Evolutionary conservation across 2,888 invertebrate species (phyloP).

Genomic region (Alloplasta piceator): DNA sequence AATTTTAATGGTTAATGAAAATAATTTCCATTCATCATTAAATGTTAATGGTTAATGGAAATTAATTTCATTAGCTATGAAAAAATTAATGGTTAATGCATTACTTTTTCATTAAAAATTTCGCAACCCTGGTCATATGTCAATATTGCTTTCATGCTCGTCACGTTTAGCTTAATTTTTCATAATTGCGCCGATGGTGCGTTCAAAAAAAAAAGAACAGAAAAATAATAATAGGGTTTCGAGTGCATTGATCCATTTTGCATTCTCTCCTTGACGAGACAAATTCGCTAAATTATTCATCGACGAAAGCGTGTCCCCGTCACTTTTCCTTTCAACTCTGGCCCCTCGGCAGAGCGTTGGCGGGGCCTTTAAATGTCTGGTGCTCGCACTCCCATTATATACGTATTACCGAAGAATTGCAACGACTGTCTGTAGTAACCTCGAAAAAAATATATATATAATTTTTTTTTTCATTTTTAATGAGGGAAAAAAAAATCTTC

Average conservation of each 20-base stretch:
- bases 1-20: too few relatives aligned
- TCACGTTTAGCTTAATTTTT: too few relatives aligned
- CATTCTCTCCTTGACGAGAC: slow-evolving; percentile 32
- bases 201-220: not conserved
- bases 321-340: slow-evolving; percentile 49
- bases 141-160: too few relatives aligned
- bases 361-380: not conserved
- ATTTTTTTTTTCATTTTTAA: too few relatives aligned
- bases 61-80: too few relatives aligned
- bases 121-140: too few relatives aligned
- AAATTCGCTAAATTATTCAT: slow-evolving; percentile 55
- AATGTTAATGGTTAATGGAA: too few relatives aligned
- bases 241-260: slow-evolving; percentile 27
- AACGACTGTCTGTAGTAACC: slow-evolving; percentile 42
- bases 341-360: slow-evolving; percentile 1
- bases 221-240: not conserved
- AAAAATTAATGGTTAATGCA: too few relatives aligned
- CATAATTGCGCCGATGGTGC: too few relatives aligned
- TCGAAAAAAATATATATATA: slow-evolving; percentile 4
- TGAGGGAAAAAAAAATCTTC: too few relatives aligned
- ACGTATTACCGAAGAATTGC: slow-evolving; percentile 33
- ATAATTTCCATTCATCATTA: too few relatives aligned
- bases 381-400: slow-evolving; percentile 17
- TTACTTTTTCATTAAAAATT: too few relatives aligned
- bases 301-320: slow-evolving; percentile 50